phyloP scores from a whole-genome alignment of 1,140 invertebrate genomes.

The Temnothorax longispinosus region DNA sequence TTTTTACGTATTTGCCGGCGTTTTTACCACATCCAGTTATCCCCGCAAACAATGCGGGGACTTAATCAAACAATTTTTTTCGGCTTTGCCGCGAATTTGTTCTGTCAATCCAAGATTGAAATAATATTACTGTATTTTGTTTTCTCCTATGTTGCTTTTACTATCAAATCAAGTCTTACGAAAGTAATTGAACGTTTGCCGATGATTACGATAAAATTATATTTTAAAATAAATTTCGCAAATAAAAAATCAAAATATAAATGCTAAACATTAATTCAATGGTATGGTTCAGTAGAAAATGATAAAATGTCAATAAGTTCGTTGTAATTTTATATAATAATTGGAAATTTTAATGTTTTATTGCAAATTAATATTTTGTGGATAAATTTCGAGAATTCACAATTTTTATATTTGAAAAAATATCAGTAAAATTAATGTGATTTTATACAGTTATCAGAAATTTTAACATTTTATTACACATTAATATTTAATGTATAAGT shows the following conservation, averaged over 20 bases:
- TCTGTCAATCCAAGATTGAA: background rate
- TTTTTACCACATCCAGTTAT: background rate
- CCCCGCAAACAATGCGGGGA: constrained; percentile 1
- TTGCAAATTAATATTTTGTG: background rate
- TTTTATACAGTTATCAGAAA: background rate
- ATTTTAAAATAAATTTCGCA: background rate
- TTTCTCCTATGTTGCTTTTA: background rate
- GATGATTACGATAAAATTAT: background rate
- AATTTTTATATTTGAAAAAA: background rate
- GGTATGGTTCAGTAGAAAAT: background rate
- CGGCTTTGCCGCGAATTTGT: constrained; percentile 40
- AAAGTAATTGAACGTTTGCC: background rate
- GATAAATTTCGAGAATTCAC: background rate
- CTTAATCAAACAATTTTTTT: constrained; percentile 27
- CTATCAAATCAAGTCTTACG: background rate
- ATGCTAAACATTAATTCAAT: background rate
- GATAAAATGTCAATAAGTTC: background rate
- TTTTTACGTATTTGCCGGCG: background rate
- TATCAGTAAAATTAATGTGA: background rate
- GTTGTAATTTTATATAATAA: background rate
- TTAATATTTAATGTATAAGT: background rate
- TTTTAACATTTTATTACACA: background rate
- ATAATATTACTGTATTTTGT: background rate
- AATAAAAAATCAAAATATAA: background rate
- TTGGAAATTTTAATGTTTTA: constrained; percentile 1